A percentile compares a stretch with the other conserved stretches of the same genome.
phyloP scores from a whole-genome alignment of 2,888 invertebrate species.

The Pristionchus fissidentatus region DNA sequence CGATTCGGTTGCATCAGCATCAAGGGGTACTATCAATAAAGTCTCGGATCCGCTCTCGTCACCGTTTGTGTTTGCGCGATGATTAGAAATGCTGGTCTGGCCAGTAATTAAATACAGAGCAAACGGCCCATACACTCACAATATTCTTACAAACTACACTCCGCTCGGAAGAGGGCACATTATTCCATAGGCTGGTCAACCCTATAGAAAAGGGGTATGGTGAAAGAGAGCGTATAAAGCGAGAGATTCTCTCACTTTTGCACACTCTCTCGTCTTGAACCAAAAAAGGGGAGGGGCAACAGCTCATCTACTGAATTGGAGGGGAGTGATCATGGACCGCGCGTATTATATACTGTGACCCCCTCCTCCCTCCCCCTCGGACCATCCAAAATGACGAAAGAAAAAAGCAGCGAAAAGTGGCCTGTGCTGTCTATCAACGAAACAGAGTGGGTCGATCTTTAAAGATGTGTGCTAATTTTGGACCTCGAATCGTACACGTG shows the following conservation, averaged over 20 bases:
- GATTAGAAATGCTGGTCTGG: too few species aligned
- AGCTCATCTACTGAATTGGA: not conserved
- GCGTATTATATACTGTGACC: not conserved
- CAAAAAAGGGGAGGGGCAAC: not conserved
- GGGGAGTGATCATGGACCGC: not conserved
- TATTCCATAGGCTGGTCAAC: too few species aligned
- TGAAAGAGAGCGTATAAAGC: too few species aligned
- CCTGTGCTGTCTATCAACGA: not conserved
- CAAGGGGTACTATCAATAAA: too few species aligned
- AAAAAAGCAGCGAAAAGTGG: not conserved
- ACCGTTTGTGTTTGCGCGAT: too few species aligned
- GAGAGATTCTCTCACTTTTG: too few species aligned
- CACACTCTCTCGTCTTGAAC: too few species aligned
- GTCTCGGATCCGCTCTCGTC: too few species aligned
- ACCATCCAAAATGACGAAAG: not conserved
- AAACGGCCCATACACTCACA: too few species aligned
- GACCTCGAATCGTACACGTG: not conserved
- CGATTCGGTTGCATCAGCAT: too few species aligned
- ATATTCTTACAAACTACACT: slow-evolving; percentile 27
- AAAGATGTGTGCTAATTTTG: not conserved
- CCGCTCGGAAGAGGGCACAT: too few species aligned
- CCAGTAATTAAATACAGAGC: not conserved
- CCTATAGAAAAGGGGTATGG: too few species aligned
- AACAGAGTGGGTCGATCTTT: not conserved
- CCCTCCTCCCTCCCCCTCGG: not conserved